Percentiles rank a stretch among this genome's conserved stretches.
Conservation (phyloP, 2,113 vertebrate species). For the Todiramphus saurophagus region DNA sequence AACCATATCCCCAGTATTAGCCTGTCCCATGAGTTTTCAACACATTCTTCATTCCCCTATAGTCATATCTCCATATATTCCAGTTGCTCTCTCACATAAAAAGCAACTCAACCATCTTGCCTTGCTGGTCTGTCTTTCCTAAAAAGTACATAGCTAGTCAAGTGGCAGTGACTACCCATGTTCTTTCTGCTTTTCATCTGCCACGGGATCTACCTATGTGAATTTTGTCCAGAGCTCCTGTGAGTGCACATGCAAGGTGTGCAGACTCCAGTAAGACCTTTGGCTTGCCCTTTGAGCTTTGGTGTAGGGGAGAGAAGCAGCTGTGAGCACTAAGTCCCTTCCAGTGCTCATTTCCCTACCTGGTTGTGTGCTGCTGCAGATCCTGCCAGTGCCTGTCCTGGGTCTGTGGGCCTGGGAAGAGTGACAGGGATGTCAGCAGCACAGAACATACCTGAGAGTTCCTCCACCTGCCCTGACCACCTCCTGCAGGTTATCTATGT, state of each 20-base stretch:
- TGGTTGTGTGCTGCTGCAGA: rapidly evolving
- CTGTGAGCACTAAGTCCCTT: not conserved
- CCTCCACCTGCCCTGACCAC: rapidly evolving
- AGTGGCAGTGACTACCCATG: too few relatives aligned
- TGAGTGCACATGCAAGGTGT: not conserved
- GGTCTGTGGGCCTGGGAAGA: rapidly evolving
- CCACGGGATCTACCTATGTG: too few relatives aligned
- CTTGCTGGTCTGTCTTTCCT: too few relatives aligned
- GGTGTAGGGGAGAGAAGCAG: not conserved
- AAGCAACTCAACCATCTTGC: too few relatives aligned
- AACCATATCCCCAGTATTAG: too few relatives aligned
- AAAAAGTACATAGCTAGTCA: too few relatives aligned
- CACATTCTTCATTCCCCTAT: too few relatives aligned
- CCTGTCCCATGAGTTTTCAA: too few relatives aligned
- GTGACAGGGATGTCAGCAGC: rapidly evolving
- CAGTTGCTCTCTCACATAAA: too few relatives aligned
- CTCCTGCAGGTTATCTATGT: not conserved
- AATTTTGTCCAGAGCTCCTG: too few relatives aligned
- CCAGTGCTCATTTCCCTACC: not conserved
- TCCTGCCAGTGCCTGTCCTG: rapidly evolving
- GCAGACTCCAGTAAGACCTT: not conserved
- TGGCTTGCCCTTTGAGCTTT: not conserved
- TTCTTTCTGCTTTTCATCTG: too few relatives aligned
- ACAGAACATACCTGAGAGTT: rapidly evolving
- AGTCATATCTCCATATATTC: too few relatives aligned